Evolutionary conservation across 2,113 vertebrate species (phyloP).

Genomic region (Mugil cephalus): DNA sequence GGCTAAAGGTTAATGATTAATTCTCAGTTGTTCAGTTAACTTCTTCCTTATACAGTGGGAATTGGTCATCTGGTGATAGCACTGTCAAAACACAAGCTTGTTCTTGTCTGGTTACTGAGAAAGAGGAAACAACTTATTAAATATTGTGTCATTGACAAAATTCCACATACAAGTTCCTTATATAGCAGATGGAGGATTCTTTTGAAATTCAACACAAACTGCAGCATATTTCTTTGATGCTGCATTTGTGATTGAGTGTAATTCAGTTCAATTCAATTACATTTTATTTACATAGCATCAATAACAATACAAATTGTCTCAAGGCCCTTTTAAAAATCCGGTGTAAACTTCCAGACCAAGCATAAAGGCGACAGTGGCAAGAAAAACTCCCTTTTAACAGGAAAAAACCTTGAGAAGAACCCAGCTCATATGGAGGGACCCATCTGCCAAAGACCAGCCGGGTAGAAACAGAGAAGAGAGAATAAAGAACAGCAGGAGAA

Average conservation of each 20-base stretch:
- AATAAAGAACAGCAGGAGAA: too few species aligned
- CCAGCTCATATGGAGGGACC: too few species aligned
- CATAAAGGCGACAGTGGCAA: too few species aligned
- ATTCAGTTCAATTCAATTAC: too few species aligned
- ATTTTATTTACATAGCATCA: too few species aligned
- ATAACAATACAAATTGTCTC: too few species aligned
- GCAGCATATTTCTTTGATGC: background rate
- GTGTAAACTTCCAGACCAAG: too few species aligned
- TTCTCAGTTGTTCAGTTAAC: background rate
- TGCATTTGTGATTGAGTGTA: background rate
- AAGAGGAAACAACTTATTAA: constrained; percentile 62
- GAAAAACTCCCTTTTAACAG: too few species aligned
- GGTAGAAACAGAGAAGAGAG: too few species aligned
- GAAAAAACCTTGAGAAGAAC: too few species aligned
- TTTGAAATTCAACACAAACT: constrained; percentile 18
- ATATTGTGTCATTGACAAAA: constrained; percentile 30
- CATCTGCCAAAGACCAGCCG: too few species aligned
- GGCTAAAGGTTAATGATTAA: constrained; percentile 36
- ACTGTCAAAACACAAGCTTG: background rate
- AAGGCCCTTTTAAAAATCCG: too few species aligned
- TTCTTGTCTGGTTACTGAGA: constrained; percentile 31
- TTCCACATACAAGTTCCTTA: constrained; percentile 28
- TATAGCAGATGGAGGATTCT: constrained; percentile 10
- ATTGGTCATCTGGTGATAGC: constrained; percentile 3
- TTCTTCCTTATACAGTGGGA: background rate